phyloP scores from a whole-genome alignment of 2,888 invertebrate species.

The Thecocarcelia acutangulata region DNA sequence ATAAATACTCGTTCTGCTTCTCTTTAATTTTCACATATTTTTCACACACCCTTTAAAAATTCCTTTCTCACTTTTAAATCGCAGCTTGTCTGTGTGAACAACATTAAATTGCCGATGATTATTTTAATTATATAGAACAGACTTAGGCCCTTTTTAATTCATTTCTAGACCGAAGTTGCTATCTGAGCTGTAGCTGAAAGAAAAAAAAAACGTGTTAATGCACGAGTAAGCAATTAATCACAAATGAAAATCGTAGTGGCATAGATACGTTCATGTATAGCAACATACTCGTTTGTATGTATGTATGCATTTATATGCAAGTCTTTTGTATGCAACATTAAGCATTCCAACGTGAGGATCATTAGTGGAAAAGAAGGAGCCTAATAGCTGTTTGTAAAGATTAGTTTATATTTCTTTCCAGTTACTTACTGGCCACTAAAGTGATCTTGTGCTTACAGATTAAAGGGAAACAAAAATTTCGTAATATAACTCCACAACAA shows the following conservation, averaged over 20 bases:
- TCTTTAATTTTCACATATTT: too few species aligned
- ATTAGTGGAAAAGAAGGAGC: conserved; percentile 13
- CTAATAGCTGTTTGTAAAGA: conserved; percentile 8
- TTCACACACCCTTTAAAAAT: conserved; percentile 11
- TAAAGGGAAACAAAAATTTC: neutral
- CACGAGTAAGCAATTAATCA: conserved; percentile 61
- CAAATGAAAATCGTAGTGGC: conserved; percentile 41
- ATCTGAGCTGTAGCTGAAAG: neutral
- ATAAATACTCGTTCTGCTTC: too few species aligned
- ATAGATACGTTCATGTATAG: too few species aligned
- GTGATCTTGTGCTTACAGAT: conserved; percentile 12
- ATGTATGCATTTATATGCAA: neutral
- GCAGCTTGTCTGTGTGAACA: conserved; percentile 13
- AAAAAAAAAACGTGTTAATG: conserved; percentile 47
- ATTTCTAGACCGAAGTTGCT: neutral
- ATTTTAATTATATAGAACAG: conserved; percentile 54
- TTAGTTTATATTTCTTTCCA: neutral
- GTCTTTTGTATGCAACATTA: neutral
- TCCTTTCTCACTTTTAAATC: neutral
- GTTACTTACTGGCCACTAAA: neutral
- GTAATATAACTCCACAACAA: too few species aligned
- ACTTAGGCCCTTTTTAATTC: conserved; percentile 9
- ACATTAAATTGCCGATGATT: conserved; percentile 58
- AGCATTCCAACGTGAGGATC: neutral
- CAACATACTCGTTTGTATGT: too few species aligned